A percentile compares a stretch with the other conserved stretches of the same genome.
phyloP scores from a whole-genome alignment of 2,888 invertebrate species.

The Tetragnatha montana region DNA sequence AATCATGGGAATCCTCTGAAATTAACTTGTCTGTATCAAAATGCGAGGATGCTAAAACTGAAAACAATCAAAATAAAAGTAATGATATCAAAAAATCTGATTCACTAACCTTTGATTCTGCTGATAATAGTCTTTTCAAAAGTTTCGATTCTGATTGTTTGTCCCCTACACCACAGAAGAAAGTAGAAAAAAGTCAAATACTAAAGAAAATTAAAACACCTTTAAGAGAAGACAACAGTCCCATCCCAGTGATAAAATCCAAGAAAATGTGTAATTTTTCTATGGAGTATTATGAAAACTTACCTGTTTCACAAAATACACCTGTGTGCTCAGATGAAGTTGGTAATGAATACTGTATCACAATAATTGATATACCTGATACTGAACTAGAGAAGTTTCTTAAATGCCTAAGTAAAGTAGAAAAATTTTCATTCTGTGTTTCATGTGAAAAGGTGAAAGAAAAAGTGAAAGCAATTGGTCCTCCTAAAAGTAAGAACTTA shows the following conservation, averaged over 20 bases:
- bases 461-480: slow-evolving; percentile 70
- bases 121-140: slow-evolving; percentile 42
- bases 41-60: neutral
- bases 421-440: slow-evolving; percentile 75
- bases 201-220: slow-evolving; percentile 1
- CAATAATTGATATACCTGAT: slow-evolving; percentile 23
- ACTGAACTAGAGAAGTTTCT: slow-evolving; percentile 74
- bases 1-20: slow-evolving; percentile 40
- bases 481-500: slow-evolving; percentile 35
- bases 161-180: slow-evolving; percentile 37
- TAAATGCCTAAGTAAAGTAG: slow-evolving; percentile 75
- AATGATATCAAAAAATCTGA: neutral
- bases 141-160: slow-evolving; percentile 51
- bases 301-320: too few species aligned
- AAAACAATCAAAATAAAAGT: neutral
- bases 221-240: neutral
- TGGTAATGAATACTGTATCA: neutral
- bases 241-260: neutral
- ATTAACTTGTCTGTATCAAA: neutral
- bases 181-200: neutral
- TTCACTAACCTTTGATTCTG: slow-evolving; percentile 13
- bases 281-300: neutral
- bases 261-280: neutral
- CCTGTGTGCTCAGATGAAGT: neutral
- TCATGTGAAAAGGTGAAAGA: slow-evolving; percentile 75